Conservation (phyloP, 2,888 invertebrate genomes). For the Oxyteleia sp. region DNA sequence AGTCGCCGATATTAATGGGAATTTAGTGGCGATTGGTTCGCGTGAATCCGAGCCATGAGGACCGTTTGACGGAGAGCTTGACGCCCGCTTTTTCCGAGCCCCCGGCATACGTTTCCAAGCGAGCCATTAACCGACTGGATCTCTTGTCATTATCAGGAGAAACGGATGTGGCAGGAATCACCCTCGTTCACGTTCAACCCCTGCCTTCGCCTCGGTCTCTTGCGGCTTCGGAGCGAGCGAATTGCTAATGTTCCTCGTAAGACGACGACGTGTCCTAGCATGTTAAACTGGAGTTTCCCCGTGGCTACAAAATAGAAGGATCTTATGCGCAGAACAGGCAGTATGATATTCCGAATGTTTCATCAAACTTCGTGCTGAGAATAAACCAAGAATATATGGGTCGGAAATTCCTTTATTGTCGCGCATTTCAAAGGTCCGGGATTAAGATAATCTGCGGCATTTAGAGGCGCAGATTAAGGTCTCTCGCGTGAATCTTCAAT, state of each 20-base stretch:
- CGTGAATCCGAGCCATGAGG: background rate
- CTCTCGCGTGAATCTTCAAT: conserved; percentile 33
- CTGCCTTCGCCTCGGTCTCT: conserved; percentile 37
- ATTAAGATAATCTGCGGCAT: conserved; percentile 41
- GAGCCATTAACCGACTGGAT: conserved; percentile 76
- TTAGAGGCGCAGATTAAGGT: conserved; percentile 38
- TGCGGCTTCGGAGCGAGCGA: conserved; percentile 74
- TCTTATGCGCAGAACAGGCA: conserved; percentile 74
- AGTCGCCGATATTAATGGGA: background rate
- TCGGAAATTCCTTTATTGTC: conserved; percentile 59
- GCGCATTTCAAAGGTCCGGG: conserved; percentile 22
- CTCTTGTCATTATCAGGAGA: conserved; percentile 60
- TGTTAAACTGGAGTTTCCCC: conserved; percentile 82
- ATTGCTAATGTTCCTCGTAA: conserved; percentile 83
- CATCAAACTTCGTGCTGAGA: conserved; percentile 68
- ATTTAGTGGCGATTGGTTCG: background rate
- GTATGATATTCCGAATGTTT: conserved; percentile 66
- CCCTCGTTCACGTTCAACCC: conserved; percentile 55
- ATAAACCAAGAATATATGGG: conserved; percentile 53
- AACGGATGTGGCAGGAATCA: conserved; percentile 58
- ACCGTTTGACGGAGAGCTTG: conserved; percentile 1
- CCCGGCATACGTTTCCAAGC: conserved; percentile 75
- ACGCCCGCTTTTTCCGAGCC: conserved; percentile 80
- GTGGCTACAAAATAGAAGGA: conserved; percentile 77
- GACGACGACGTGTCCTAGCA: conserved; percentile 83